Percentiles rank a stretch among this genome's conserved stretches.
Conservation (phyloP, 2,888 invertebrate genomes). For the Amphipyra tragopoginis region DNA sequence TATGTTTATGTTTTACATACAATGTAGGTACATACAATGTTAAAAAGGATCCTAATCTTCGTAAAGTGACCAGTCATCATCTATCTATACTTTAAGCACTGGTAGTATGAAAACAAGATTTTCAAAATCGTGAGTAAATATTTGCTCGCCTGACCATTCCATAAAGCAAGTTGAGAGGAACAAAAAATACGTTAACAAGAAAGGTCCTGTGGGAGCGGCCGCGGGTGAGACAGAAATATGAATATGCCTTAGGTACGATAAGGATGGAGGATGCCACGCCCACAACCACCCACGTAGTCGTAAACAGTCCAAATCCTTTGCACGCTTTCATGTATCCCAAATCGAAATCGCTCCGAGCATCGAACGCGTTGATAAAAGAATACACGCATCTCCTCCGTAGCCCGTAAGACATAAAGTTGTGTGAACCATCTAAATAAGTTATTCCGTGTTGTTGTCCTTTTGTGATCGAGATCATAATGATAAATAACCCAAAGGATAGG, state of each 20-base stretch:
- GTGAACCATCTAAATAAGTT: conserved; percentile 82
- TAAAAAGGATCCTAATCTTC: conserved; percentile 43
- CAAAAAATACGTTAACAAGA: conserved; percentile 89
- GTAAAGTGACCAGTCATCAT: conserved; percentile 76
- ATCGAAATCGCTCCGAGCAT: conserved; percentile 88
- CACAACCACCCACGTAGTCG: conserved; percentile 89
- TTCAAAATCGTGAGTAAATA: conserved; percentile 89
- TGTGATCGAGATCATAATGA: conserved; percentile 88
- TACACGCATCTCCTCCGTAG: conserved; percentile 65
- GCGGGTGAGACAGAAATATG: conserved; percentile 72
- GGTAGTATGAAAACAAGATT: conserved; percentile 86
- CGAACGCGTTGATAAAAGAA: conserved; percentile 66
- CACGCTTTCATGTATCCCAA: conserved; percentile 89
- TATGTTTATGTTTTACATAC: conserved; percentile 47
- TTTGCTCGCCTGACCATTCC: conserved; percentile 88
- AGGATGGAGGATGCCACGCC: conserved; percentile 83
- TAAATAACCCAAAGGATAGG: conserved; percentile 87
- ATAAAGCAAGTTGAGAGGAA: conserved; percentile 83
- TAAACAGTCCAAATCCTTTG: conserved; percentile 90
- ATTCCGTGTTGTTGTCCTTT: conserved; percentile 84
- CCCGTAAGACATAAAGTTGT: conserved; percentile 73
- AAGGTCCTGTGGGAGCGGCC: conserved; percentile 89
- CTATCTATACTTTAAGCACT: conserved; percentile 72
- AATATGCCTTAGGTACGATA: conserved; percentile 60
- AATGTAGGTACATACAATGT: conserved; percentile 28